These are phyloP conservation scores for Gorsachius goisagi DNA, from an alignment of 2,113 vertebrate species.

Conservation along the genomic window DNA sequence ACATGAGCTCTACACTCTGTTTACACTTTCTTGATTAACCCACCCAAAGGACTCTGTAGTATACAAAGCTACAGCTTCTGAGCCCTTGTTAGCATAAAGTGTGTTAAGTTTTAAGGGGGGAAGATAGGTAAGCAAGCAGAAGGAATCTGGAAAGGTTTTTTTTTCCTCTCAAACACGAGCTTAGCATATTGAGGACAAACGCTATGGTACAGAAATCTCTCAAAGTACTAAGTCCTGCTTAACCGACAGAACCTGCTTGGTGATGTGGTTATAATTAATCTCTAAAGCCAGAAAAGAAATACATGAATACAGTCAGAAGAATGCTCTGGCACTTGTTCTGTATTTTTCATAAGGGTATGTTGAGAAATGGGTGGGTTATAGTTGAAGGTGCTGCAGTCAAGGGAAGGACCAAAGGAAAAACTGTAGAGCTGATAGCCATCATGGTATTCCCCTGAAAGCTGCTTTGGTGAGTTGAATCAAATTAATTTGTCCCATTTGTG, in stretches of 20 bases:
- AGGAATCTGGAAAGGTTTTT: background rate
- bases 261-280: background rate
- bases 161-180: background rate
- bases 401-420: background rate
- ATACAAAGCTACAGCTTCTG: background rate
- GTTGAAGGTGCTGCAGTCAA: background rate
- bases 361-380: background rate
- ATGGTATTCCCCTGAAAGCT: background rate
- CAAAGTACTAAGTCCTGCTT: background rate
- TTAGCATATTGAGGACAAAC: background rate
- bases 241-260: background rate
- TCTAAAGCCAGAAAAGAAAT: background rate
- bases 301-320: accelerated
- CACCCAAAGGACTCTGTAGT: background rate
- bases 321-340: background rate
- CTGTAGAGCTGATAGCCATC: background rate
- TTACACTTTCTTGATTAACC: background rate
- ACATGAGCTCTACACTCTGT: background rate
- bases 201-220: background rate
- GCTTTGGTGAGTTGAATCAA: background rate
- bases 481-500: background rate
- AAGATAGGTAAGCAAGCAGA: background rate
- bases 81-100: background rate
- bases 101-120: background rate
- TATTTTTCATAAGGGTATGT: background rate